These are phyloP conservation scores for Tetragonisca angustula DNA, from an alignment of 2,888 invertebrate genomes.

Conservation along the genomic window DNA sequence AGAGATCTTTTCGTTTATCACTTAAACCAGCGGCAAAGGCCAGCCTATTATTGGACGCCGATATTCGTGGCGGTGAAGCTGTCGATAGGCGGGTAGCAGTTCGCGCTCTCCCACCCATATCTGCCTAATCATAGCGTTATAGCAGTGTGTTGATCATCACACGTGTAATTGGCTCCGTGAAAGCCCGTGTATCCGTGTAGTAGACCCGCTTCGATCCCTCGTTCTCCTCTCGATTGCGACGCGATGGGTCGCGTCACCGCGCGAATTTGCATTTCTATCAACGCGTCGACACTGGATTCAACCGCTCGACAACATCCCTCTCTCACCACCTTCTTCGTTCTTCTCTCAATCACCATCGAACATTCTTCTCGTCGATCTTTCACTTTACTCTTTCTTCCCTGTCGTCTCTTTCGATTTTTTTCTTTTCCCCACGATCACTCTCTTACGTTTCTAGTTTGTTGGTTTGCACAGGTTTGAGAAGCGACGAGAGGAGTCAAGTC, in stretches of 20 bases:
- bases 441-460: too few relatives aligned
- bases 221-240: conserved; percentile 17
- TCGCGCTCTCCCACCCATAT: conserved; percentile 36
- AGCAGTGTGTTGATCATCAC: conserved; percentile 66
- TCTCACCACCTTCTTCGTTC: neutral
- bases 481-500: too few relatives aligned
- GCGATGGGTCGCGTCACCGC: conserved; percentile 13
- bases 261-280: conserved; percentile 63
- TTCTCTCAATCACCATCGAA: too few relatives aligned
- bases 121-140: conserved; percentile 66
- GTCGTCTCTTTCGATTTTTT: too few relatives aligned
- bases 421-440: too few relatives aligned
- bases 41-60: conserved; percentile 64
- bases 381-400: too few relatives aligned
- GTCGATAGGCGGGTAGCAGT: conserved; percentile 54
- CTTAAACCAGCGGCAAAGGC: conserved; percentile 40
- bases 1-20: conserved; percentile 46
- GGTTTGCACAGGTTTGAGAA: too few relatives aligned
- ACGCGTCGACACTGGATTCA: conserved; percentile 30
- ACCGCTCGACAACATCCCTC: neutral
- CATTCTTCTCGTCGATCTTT: too few relatives aligned
- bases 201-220: conserved; percentile 49
- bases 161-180: conserved; percentile 70
- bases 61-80: conserved; percentile 54
- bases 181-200: conserved; percentile 36